Percentiles rank a stretch among this genome's conserved stretches.
phyloP scores from a whole-genome alignment of 2,888 invertebrate genomes.

The Noctua comes region DNA sequence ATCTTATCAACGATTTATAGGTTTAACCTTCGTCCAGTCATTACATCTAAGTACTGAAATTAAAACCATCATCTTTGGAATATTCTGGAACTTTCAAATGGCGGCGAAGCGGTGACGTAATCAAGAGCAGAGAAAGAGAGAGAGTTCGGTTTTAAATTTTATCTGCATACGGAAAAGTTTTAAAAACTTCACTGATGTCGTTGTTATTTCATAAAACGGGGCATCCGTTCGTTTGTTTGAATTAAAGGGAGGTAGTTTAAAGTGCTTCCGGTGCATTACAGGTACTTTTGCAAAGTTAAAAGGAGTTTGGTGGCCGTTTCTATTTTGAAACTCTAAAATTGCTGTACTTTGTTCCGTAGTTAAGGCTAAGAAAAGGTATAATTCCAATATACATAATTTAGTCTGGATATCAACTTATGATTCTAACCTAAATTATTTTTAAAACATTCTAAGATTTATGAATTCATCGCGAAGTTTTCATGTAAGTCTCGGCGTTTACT shows the following conservation, averaged over 20 bases:
- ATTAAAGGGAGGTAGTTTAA: not conserved
- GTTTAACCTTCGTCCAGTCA: constrained; percentile 26
- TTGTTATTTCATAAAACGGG: constrained; percentile 6
- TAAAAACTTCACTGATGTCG: constrained; percentile 19
- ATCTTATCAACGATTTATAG: constrained; percentile 56
- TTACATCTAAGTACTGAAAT: constrained; percentile 34
- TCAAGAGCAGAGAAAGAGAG: constrained; percentile 16
- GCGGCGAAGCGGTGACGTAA: constrained; percentile 26
- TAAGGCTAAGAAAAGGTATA: not conserved
- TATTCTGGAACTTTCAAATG: constrained; percentile 39
- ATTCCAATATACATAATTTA: not conserved
- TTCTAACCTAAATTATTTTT: too few species aligned
- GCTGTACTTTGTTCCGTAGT: not conserved
- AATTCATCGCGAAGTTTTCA: constrained; percentile 3
- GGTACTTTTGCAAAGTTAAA: not conserved
- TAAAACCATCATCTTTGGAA: constrained; percentile 44
- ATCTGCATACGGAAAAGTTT: constrained; percentile 32
- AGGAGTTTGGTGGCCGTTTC: not conserved
- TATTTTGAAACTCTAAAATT: not conserved
- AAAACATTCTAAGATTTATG: not conserved
- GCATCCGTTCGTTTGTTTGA: constrained; percentile 16
- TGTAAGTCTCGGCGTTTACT: not conserved
- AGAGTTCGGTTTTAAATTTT: constrained; percentile 28
- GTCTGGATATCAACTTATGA: not conserved
- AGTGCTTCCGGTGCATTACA: constrained; percentile 16